Percentiles rank a stretch among this genome's conserved stretches.
Conservation (phyloP, 2,888 invertebrate species). For the Diadromus collaris region DNA sequence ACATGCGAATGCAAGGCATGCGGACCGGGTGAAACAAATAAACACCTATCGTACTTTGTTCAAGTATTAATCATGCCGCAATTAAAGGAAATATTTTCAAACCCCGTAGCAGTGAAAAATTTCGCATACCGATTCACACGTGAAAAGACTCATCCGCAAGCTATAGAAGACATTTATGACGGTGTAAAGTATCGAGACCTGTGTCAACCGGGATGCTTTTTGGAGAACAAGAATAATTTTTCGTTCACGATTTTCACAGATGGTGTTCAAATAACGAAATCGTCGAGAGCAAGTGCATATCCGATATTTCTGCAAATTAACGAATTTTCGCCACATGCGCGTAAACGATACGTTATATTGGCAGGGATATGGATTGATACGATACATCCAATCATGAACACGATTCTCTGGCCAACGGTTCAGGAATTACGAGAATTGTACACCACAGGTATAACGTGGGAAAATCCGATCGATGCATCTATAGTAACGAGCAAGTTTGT, state of each 20-base stretch:
- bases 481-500: constrained; percentile 35
- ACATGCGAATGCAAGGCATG: background rate
- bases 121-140: constrained; percentile 34
- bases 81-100: background rate
- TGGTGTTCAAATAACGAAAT: constrained; percentile 5
- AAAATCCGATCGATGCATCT: background rate
- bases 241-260: constrained; percentile 7
- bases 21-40: background rate
- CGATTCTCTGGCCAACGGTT: constrained; percentile 11
- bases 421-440: constrained; percentile 17
- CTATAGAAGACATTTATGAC: constrained; percentile 46
- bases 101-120: background rate
- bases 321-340: constrained; percentile 49
- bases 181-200: constrained; percentile 23
- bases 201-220: constrained; percentile 36
- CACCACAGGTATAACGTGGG: constrained; percentile 36
- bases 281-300: constrained; percentile 39
- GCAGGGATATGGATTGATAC: constrained; percentile 49
- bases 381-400: constrained; percentile 22
- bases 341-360: constrained; percentile 46
- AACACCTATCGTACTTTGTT: constrained; percentile 3
- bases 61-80: background rate
- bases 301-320: constrained; percentile 46
- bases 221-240: constrained; percentile 30
- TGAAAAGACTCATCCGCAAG: constrained; percentile 21